phyloP scores from a whole-genome alignment of 2,888 invertebrate species.

The Andrena camellia region DNA sequence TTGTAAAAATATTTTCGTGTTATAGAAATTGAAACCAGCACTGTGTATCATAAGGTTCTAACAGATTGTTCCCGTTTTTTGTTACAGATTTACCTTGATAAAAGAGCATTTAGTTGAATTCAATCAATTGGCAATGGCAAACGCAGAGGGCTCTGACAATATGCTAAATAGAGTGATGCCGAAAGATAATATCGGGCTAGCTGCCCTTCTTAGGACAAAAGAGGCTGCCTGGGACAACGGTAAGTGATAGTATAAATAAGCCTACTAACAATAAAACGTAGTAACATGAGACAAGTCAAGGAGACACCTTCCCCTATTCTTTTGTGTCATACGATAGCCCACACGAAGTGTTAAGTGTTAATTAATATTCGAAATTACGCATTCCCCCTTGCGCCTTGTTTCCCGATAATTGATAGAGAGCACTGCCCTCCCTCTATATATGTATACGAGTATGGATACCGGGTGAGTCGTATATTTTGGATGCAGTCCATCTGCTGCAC shows the following conservation, averaged over 20 bases:
- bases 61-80: constrained; percentile 1
- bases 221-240: constrained; percentile 97
- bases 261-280: not conserved
- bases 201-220: constrained; percentile 97
- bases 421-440: no score
- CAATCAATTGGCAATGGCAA: constrained; percentile 99
- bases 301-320: no score
- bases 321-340: no score
- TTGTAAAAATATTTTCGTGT: no score
- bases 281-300: no score
- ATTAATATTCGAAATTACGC: no score
- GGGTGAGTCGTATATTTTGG: no score
- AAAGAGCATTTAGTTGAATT: constrained; percentile 99
- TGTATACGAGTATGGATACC: no score
- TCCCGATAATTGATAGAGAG: no score
- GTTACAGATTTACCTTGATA: constrained; percentile 94
- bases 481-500: no score
- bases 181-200: constrained; percentile 99
- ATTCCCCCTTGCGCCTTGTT: no score
- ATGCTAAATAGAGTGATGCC: constrained; percentile 99
- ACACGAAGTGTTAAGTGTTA: no score
- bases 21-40: not conserved
- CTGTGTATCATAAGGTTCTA: not conserved
- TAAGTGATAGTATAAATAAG: constrained; percentile 82
- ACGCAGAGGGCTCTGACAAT: constrained; percentile 98